phyloP scores from a whole-genome alignment of 2,113 vertebrate species.

The Ciconia stormi region DNA sequence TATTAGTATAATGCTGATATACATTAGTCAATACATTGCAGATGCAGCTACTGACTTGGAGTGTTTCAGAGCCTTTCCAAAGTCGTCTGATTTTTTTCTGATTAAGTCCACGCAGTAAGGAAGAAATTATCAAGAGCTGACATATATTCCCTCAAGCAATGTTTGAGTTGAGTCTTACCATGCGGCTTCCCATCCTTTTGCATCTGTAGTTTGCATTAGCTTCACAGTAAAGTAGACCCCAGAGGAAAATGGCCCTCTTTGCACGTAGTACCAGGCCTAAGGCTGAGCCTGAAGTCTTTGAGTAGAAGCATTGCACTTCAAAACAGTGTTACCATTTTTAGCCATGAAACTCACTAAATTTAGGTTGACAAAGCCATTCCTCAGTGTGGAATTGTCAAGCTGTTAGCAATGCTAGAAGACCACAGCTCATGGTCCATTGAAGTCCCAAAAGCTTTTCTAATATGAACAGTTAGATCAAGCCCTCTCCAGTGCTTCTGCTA shows the following conservation, averaged over 20 bases:
- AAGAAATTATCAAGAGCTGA: neutral
- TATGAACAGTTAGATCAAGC: neutral
- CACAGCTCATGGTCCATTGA: neutral
- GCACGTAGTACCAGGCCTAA: neutral
- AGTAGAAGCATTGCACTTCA: neutral
- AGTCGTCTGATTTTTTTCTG: neutral
- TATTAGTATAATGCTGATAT: neutral
- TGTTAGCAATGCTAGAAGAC: neutral
- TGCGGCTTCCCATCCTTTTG: neutral
- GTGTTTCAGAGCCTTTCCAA: neutral
- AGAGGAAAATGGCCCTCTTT: neutral
- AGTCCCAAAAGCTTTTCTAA: neutral
- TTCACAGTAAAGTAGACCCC: neutral
- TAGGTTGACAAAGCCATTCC: neutral
- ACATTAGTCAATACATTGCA: neutral
- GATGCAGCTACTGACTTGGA: neutral
- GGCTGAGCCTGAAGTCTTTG: neutral
- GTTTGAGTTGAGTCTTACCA: neutral
- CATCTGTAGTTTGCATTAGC: neutral
- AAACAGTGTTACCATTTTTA: neutral
- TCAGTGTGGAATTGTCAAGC: neutral
- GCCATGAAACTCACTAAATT: neutral
- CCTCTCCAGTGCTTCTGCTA: neutral
- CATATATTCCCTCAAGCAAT: neutral
- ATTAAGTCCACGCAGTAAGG: neutral